Percentiles rank a stretch among this genome's conserved stretches.
Evolutionary conservation across 2,797 vertebrate species (phyloP).

Genomic region (Ptychobarbus kaznakovi): DNA sequence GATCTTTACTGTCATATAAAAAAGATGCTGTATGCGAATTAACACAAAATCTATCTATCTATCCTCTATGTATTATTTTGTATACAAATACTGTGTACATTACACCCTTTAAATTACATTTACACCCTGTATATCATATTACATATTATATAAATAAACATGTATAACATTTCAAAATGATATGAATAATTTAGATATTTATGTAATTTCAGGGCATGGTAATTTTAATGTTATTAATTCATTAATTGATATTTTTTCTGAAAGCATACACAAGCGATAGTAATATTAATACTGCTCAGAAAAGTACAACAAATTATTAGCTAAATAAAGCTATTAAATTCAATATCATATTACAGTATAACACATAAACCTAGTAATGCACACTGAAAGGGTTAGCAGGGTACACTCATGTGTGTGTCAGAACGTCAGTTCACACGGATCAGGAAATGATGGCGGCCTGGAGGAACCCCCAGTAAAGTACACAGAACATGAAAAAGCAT

Average conservation of each 20-base stretch:
- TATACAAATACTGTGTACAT: neutral
- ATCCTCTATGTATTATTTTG: neutral
- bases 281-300: neutral
- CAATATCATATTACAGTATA: neutral
- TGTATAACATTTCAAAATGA: neutral
- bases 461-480: conserved; percentile 9
- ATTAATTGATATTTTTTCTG: neutral
- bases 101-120: neutral
- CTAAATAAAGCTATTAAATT: neutral
- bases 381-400: neutral
- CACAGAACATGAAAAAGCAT: conserved; percentile 25
- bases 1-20: too few relatives aligned
- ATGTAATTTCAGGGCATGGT: neutral
- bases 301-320: neutral
- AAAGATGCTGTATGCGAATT: too few relatives aligned
- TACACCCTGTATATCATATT: neutral
- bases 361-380: neutral
- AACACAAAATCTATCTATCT: too few relatives aligned
- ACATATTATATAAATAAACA: neutral
- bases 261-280: neutral
- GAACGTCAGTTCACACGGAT: conserved; percentile 1
- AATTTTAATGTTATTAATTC: neutral
- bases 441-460: conserved; percentile 2
- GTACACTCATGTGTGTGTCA: neutral
- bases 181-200: neutral